A percentile compares a stretch with the other conserved stretches of the same genome.
phyloP scores from a whole-genome alignment of 2,888 invertebrate genomes.

The Tetropium fuscum region DNA sequence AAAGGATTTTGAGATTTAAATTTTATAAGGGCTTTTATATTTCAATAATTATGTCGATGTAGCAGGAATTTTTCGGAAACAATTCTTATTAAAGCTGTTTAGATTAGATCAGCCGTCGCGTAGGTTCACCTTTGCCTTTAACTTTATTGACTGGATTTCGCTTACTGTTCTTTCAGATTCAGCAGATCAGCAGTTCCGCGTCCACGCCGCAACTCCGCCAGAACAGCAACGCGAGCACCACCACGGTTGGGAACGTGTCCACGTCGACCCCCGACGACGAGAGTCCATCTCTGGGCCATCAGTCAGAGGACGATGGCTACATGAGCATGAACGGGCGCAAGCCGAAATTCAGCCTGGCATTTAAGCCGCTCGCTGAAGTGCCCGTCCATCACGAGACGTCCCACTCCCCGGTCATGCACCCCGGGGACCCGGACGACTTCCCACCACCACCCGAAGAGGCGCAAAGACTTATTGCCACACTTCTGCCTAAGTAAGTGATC shows the following conservation, averaged over 20 bases:
- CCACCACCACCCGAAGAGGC: constrained; percentile 85
- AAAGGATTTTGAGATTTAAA: no score
- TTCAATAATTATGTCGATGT: no score
- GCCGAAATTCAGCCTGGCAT: constrained; percentile 68
- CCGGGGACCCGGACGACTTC: constrained; percentile 66
- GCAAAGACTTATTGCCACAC: constrained; percentile 79
- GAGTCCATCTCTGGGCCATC: constrained; percentile 85
- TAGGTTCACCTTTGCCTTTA: no score
- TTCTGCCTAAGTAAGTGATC: constrained; percentile 76
- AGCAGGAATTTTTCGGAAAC: no score
- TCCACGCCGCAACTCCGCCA: constrained; percentile 64
- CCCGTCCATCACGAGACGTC: constrained; percentile 65
- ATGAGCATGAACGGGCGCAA: constrained; percentile 93
- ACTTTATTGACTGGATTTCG: no score
- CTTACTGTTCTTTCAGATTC: constrained; percentile 58
- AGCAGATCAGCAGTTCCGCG: constrained; percentile 60
- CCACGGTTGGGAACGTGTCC: constrained; percentile 48
- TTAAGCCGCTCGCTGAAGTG: constrained; percentile 73
- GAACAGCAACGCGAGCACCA: constrained; percentile 58
- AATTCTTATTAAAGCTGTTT: no score
- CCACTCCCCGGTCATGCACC: constrained; percentile 51
- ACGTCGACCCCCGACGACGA: constrained; percentile 71
- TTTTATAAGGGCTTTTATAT: no score
- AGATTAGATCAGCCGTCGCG: no score
- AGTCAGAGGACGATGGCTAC: constrained; percentile 92